Evolutionary conservation across 2,797 vertebrate species (phyloP).

Genomic region (Melanotaenia maccullochi): DNA sequence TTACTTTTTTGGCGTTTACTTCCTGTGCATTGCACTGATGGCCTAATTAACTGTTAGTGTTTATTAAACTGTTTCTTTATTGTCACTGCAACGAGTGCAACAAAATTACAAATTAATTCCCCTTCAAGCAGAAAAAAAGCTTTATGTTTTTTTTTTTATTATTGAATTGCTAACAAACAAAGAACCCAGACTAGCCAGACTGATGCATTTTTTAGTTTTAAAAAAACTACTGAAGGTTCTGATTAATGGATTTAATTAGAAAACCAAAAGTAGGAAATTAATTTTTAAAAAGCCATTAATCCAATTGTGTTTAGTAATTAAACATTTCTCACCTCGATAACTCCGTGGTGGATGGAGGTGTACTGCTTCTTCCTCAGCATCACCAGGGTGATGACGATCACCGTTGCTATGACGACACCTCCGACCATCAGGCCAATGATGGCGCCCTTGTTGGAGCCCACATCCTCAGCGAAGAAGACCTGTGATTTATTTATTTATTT

Average conservation of each 20-base stretch:
- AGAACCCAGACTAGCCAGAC: too few relatives aligned
- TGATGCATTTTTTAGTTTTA: not conserved
- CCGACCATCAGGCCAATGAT: slow-evolving; percentile 99
- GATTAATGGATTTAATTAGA: slow-evolving; percentile 35
- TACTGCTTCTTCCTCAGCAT: slow-evolving; percentile 99
- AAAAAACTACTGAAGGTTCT: slow-evolving; percentile 17
- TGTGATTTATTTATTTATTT: slow-evolving; percentile 49
- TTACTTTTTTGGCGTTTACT: too few relatives aligned
- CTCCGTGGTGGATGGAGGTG: slow-evolving; percentile 97
- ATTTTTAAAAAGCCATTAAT: slow-evolving; percentile 9
- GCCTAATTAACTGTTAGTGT: too few relatives aligned
- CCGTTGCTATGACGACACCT: slow-evolving; percentile 97
- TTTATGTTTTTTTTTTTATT: too few relatives aligned
- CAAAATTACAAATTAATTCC: too few relatives aligned
- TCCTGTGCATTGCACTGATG: too few relatives aligned
- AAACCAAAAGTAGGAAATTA: slow-evolving; percentile 29
- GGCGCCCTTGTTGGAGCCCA: slow-evolving; percentile 97
- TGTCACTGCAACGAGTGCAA: too few relatives aligned
- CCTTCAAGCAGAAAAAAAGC: too few relatives aligned
- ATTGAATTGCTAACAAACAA: too few relatives aligned
- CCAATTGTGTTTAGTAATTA: slow-evolving; percentile 12
- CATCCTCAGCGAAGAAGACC: slow-evolving; percentile 98
- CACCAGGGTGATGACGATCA: slow-evolving; percentile 98
- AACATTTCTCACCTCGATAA: slow-evolving; percentile 89
- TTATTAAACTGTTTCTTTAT: too few relatives aligned